These are phyloP conservation scores for Cepaea hortensis DNA, from an alignment of 2,888 invertebrate species.

Conservation along the genomic window DNA sequence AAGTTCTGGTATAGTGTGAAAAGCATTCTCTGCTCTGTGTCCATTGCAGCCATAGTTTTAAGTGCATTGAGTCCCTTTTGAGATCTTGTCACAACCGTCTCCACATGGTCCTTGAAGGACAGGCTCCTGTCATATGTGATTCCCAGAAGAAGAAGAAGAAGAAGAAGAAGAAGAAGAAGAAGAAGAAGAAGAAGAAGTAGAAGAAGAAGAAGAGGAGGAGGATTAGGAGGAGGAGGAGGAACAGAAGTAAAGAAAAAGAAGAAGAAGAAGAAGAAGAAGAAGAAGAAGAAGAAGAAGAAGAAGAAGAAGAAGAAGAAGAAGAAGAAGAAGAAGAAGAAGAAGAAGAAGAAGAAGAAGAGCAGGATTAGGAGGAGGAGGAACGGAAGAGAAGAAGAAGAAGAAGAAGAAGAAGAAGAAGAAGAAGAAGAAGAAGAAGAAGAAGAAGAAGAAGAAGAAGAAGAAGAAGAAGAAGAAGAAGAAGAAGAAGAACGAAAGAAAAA, in stretches of 20 bases:
- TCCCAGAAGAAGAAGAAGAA: neutral
- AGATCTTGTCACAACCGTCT: too few species aligned
- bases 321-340: neutral
- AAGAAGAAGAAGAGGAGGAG: neutral
- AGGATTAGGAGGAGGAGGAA: neutral
- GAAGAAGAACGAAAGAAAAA: neutral
- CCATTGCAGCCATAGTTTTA: too few species aligned
- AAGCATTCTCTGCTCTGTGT: too few species aligned
- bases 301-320: neutral
- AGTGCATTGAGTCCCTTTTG: too few species aligned
- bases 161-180: neutral
- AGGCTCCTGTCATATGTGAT: too few species aligned
- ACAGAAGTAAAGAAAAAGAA: neutral
- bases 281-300: neutral
- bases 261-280: neutral
- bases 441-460: neutral
- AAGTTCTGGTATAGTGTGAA: too few species aligned
- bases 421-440: neutral
- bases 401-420: neutral
- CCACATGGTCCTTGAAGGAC: too few species aligned
- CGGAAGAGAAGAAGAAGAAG: neutral
- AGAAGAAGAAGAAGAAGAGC: neutral
- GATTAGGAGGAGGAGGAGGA: neutral
- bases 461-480: neutral
- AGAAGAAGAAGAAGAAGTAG: neutral